A percentile compares a stretch with the other conserved stretches of the same genome.
Conservation (phyloP, 2,888 invertebrate species). For the Acanthosepion esculentum region DNA sequence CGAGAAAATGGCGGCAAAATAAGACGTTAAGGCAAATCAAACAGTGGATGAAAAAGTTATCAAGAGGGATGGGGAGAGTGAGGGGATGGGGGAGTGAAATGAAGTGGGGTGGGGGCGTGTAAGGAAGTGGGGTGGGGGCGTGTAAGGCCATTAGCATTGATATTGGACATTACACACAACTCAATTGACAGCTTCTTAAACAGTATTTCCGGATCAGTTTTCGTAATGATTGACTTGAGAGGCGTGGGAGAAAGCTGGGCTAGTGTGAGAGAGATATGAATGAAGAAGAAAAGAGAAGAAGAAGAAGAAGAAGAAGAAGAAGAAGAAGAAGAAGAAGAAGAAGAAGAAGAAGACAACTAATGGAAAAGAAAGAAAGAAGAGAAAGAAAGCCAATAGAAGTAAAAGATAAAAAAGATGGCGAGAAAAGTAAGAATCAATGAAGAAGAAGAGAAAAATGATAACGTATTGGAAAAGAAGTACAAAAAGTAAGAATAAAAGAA, state of each 20-base stretch:
- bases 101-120: too few species aligned
- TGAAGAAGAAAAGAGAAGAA: too few species aligned
- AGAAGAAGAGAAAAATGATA: background rate
- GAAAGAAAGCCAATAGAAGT: too few species aligned
- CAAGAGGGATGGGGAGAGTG: background rate
- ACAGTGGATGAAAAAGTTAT: background rate
- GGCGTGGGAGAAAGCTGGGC: background rate
- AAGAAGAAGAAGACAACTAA: too few species aligned
- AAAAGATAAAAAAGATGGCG: too few species aligned
- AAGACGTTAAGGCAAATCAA: background rate
- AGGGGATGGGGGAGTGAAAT: too few species aligned
- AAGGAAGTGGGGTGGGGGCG: background rate
- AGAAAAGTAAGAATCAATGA: background rate
- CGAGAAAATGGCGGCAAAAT: background rate
- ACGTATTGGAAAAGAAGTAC: background rate
- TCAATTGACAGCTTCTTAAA: constrained; percentile 33
- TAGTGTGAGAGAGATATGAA: too few species aligned
- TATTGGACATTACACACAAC: constrained; percentile 18
- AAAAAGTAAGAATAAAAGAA: background rate
- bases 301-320: too few species aligned
- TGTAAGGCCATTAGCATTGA: background rate
- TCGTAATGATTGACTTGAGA: constrained; percentile 23
- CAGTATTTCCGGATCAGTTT: constrained; percentile 21
- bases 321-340: too few species aligned
- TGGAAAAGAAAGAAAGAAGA: too few species aligned